phyloP scores from a whole-genome alignment of 1,140 invertebrate species.

The Lysiphlebus fabarum region DNA sequence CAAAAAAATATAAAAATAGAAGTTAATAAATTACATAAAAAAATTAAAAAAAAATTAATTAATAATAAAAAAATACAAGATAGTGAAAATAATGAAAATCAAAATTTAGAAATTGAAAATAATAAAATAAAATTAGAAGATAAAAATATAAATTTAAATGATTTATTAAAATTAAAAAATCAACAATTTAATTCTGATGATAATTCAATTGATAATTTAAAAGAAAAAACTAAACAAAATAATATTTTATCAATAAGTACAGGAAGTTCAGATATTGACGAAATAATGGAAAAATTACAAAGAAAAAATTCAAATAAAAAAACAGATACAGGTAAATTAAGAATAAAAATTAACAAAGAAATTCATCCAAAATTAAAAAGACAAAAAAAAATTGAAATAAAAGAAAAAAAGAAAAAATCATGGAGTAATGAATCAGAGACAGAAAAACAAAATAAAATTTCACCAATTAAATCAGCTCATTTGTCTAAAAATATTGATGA shows the following conservation, averaged over 20 bases:
- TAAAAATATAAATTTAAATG: conserved; percentile 23
- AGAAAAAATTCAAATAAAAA: conserved; percentile 9
- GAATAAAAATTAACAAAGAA: conserved; percentile 34
- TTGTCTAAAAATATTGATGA: too few species aligned
- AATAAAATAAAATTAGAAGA: conserved; percentile 21
- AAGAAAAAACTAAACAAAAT: conserved; percentile 28
- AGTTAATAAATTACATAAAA: conserved; percentile 30
- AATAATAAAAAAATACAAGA: conserved; percentile 27
- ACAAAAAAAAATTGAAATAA: conserved; percentile 29
- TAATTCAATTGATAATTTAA: too few species aligned
- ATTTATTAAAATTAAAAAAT: conserved; percentile 16
- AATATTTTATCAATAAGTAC: conserved; percentile 36
- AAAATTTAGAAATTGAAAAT: conserved; percentile 8
- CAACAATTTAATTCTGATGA: too few species aligned
- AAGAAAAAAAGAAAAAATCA: conserved; percentile 26
- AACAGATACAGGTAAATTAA: conserved; percentile 25
- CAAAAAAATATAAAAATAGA: conserved; percentile 37
- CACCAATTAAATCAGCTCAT: too few species aligned
- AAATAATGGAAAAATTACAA: conserved; percentile 32
- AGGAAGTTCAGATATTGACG: conserved; percentile 44
- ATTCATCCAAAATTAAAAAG: conserved; percentile 28
- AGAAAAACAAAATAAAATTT: neutral
- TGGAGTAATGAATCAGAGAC: conserved; percentile 17
- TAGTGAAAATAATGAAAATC: conserved; percentile 24
- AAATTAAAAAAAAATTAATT: conserved; percentile 21